Base-by-base conservation (phyloP, 2,113 vertebrate genomes). In the Callopanchax toddi region DNA sequence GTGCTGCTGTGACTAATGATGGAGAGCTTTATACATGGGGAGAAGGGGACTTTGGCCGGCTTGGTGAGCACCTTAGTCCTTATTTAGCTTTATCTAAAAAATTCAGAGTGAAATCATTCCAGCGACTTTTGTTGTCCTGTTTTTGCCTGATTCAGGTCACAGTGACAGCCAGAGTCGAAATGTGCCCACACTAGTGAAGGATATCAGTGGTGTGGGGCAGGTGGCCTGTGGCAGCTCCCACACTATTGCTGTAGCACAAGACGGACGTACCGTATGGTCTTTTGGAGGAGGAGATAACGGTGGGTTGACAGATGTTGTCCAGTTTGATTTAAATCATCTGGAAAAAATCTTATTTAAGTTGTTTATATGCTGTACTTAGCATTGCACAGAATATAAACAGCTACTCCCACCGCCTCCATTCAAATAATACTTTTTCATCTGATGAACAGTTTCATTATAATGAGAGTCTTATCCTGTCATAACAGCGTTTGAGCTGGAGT, bases 11-110 rank as follows among this genome's bases (percentile, higher is more conserved):
- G 60, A 94, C 92, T 25, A 90, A 89, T 34, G 92, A 93, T 44
- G 93, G 93, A 79, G 93, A 94, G 69, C 89, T 94, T 21, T 93
- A 93, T 55, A 93, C 92, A 0, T 94, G 93, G 93, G 93, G 93
- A 32, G 93, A 94, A 74, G 93, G 93, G 5, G 93, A 94, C 81
- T 94, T 94, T 60, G 93, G 93, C 25, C 84, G 93, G 78, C 90
- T 94, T 21, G 93, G 93, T 94, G 81, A 36, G 12, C 21, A 32
- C 36, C 2, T 51, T 18, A 32, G 26, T 70, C 82, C 8, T 70
- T 3, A 13, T 39, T 12, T 10, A 2, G 3, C 48, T 17, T 46
- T 62, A 39, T 48, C 43, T 75, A 48, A 6, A 8, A 18, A 6
- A 25, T 51, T 64, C 21, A 53, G 20, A 39, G n/a, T 53, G 3